Conservation (phyloP, 2,797 vertebrate genomes). For the Centroberyx gerrardi region DNA sequence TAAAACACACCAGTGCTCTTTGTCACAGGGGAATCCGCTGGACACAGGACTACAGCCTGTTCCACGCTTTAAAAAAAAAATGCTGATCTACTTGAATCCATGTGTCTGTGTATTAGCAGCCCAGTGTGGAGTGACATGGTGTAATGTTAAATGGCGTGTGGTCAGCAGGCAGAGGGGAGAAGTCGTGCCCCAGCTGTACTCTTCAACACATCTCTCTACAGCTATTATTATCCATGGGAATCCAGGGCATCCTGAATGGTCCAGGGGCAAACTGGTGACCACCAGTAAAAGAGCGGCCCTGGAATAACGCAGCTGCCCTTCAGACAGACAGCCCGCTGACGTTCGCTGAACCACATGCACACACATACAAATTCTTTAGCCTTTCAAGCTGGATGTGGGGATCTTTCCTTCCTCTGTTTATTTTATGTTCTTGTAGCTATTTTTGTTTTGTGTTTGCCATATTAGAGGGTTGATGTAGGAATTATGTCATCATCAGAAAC, state of each 20-base stretch:
- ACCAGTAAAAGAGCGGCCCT: slow-evolving; percentile 66
- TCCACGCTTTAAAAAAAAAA: neutral
- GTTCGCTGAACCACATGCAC: slow-evolving; percentile 30
- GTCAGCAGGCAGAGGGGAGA: slow-evolving; percentile 48
- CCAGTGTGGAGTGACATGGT: slow-evolving; percentile 18
- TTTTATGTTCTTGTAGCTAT: neutral
- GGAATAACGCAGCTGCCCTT: slow-evolving; percentile 81
- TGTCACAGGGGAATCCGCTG: neutral
- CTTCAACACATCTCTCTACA: slow-evolving; percentile 63
- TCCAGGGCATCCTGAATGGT: slow-evolving; percentile 76
- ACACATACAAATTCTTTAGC: slow-evolving; percentile 26
- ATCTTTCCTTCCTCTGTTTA: slow-evolving; percentile 1
- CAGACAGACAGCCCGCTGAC: slow-evolving; percentile 40
- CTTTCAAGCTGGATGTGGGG: slow-evolving; percentile 13
- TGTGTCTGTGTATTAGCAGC: slow-evolving; percentile 16
- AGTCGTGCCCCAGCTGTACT: slow-evolving; percentile 57
- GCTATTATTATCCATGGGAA: slow-evolving; percentile 85
- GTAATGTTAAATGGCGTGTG: slow-evolving; percentile 47
- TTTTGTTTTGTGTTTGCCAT: neutral
- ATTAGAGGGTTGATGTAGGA: neutral
- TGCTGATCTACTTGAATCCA: neutral
- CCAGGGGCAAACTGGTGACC: slow-evolving; percentile 68
- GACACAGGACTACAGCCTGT: neutral
- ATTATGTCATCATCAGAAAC: neutral
- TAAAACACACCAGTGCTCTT: neutral